Percentiles rank a stretch among this genome's conserved stretches.
Conservation (phyloP, 2,888 invertebrate species). For the Sphaerophoria taeniata region DNA sequence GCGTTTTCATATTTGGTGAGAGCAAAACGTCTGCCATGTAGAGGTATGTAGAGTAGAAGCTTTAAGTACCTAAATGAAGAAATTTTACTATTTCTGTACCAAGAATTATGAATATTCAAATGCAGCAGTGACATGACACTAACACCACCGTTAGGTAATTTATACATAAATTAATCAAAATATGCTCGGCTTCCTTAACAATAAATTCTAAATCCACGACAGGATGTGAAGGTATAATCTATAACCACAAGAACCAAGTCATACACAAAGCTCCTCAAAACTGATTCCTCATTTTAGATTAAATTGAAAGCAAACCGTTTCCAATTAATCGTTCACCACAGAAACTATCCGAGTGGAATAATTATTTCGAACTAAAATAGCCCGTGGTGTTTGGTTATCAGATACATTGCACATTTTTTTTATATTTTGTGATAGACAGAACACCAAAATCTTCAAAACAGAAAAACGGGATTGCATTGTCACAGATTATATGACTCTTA, state of each 20-base stretch:
- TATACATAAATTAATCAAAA: constrained; percentile 50
- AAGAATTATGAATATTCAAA: constrained; percentile 38
- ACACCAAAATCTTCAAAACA: no score
- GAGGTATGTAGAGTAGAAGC: no score
- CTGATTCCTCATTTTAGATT: constrained; percentile 69
- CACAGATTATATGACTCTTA: no score
- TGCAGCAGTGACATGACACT: constrained; percentile 44
- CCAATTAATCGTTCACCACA: constrained; percentile 72
- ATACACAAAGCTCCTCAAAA: constrained; percentile 48
- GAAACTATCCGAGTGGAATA: constrained; percentile 42
- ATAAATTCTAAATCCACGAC: constrained; percentile 56
- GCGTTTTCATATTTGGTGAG: no score
- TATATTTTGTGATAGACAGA: neutral
- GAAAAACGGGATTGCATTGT: no score
- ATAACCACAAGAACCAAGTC: constrained; percentile 1
- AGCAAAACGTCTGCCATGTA: no score
- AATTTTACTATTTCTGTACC: neutral
- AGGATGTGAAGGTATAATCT: constrained; percentile 29
- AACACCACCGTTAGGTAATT: constrained; percentile 46
- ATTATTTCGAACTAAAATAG: constrained; percentile 26
- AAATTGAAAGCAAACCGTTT: constrained; percentile 74
- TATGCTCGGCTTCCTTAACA: constrained; percentile 65
- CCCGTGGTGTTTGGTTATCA: neutral
- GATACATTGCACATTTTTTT: neutral
- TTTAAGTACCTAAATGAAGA: neutral